Conservation (phyloP, 2,888 invertebrate species). For the Agrochola lota region DNA sequence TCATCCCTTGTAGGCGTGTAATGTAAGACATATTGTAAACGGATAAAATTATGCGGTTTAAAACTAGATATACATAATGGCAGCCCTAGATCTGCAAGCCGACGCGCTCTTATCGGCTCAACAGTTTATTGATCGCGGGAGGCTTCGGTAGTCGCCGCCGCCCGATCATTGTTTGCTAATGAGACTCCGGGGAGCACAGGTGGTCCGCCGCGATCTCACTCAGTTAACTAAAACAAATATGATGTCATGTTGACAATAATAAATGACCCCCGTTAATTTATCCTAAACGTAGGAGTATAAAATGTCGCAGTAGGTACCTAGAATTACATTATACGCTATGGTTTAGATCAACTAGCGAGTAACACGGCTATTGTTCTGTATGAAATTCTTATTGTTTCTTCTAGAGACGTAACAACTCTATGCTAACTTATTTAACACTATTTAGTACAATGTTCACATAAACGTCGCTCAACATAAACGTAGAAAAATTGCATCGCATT, state of each 20-base stretch:
- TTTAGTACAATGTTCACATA: slow-evolving; percentile 52
- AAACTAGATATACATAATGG: slow-evolving; percentile 27
- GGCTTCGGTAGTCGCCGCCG: slow-evolving; percentile 72
- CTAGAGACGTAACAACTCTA: slow-evolving; percentile 49
- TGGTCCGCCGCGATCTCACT: slow-evolving; percentile 74
- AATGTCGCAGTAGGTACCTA: slow-evolving; percentile 37
- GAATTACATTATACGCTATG: slow-evolving; percentile 43
- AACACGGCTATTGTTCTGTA: slow-evolving; percentile 57
- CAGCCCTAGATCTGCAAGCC: slow-evolving; percentile 64
- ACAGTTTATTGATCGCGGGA: slow-evolving; percentile 80
- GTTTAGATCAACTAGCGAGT: slow-evolving; percentile 55
- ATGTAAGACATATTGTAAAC: slow-evolving; percentile 21
- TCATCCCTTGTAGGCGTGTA: slow-evolving; percentile 26
- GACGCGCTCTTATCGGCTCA: slow-evolving; percentile 71
- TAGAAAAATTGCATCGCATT: slow-evolving; percentile 55
- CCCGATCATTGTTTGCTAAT: slow-evolving; percentile 88
- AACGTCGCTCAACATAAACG: slow-evolving; percentile 43
- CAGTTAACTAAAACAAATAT: slow-evolving; percentile 80
- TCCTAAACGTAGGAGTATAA: slow-evolving; percentile 61
- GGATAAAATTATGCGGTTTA: slow-evolving; percentile 18
- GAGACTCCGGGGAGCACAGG: slow-evolving; percentile 79
- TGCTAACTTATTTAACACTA: slow-evolving; percentile 55
- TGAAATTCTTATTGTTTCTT: slow-evolving; percentile 48
- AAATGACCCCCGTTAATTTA: slow-evolving; percentile 74
- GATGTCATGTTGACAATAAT: slow-evolving; percentile 77